Evolutionary conservation across 1,140 invertebrate species (phyloP).

Genomic region (silkworm (Bombyx mori)): ASM3026992v2 NC_085112.1:6606501-6607000

Average conservation of each 20-base stretch:
- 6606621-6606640: too few species aligned
- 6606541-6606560: too few species aligned
- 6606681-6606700: too few species aligned
- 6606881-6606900: constrained; percentile 63
- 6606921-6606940: constrained; percentile 21
- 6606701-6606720: neutral
- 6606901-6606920: constrained; percentile 57
- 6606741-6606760: neutral
- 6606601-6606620: too few species aligned
- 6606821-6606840: constrained; percentile 44
- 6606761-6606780: constrained; percentile 1
- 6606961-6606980: too few species aligned
- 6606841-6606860: constrained; percentile 46
- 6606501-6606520: neutral
- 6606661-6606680: too few species aligned
- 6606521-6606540: neutral
- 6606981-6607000: too few species aligned
- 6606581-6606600: too few species aligned
- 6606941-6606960: too few species aligned
- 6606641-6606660: too few species aligned
- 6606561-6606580: neutral
- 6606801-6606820: constrained; percentile 6
- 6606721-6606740: neutral
- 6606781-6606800: neutral
- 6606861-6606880: constrained; percentile 57